These are phyloP conservation scores for Dolichomitus sp. DNA, from an alignment of 2,888 invertebrate species.

Conservation along the genomic window DNA sequence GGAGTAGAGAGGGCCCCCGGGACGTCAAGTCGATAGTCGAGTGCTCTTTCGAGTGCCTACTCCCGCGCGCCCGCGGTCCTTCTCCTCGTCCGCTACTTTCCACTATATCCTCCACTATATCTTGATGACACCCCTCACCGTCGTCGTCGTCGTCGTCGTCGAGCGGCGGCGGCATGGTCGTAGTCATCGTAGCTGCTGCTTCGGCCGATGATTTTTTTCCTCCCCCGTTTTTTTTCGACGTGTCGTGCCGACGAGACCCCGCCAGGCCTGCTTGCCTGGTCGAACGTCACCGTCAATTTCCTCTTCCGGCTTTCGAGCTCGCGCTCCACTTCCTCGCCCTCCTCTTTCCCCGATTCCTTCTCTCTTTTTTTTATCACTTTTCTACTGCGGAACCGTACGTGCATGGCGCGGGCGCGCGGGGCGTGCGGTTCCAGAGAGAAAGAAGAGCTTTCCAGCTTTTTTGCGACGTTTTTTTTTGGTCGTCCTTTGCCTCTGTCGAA, in stretches of 20 bases:
- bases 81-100: constrained; percentile 52
- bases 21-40: constrained; percentile 63
- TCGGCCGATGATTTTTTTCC: constrained; percentile 61
- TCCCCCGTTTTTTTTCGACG: constrained; percentile 17
- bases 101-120: constrained; percentile 61
- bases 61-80: constrained; percentile 50
- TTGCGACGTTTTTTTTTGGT: constrained; percentile 19
- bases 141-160: constrained; percentile 16
- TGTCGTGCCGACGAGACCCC: constrained; percentile 48
- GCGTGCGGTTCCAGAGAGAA: constrained; percentile 32
- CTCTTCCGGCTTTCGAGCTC: constrained; percentile 61
- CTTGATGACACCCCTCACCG: constrained; percentile 63
- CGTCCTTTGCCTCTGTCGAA: constrained; percentile 13
- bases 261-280: constrained; percentile 41
- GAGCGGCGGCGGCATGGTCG: constrained; percentile 28
- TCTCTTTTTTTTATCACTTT: constrained; percentile 36
- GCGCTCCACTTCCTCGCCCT: constrained; percentile 52
- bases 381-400: constrained; percentile 33
- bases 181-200: constrained; percentile 26
- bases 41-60: constrained; percentile 66
- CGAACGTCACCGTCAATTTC: constrained; percentile 68
- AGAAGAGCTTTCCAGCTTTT: constrained; percentile 39
- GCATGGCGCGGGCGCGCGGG: constrained; percentile 33
- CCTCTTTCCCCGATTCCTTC: not conserved
- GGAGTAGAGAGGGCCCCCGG: constrained; percentile 24